Evolutionary conservation across 2,888 invertebrate species (phyloP).

Genomic region (Rugalucina vietnamica): DNA sequence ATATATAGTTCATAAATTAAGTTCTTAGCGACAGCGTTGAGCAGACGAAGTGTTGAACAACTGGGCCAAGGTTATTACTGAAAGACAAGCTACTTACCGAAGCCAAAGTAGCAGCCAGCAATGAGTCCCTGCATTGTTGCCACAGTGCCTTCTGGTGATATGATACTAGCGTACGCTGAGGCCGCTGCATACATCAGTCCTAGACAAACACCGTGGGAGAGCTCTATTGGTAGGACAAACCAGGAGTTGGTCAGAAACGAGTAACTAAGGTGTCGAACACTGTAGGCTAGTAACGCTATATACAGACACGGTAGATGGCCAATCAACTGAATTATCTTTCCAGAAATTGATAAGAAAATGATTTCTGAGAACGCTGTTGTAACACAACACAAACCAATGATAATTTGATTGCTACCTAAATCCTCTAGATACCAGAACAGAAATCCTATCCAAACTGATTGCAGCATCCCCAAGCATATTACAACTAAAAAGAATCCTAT

Average conservation of each 20-base stretch:
- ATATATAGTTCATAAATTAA: too few relatives aligned
- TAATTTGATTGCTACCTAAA: slow-evolving; percentile 69
- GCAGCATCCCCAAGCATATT: slow-evolving; percentile 92
- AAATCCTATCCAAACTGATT: slow-evolving; percentile 95
- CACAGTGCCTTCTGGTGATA: slow-evolving; percentile 92
- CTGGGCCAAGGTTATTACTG: too few relatives aligned
- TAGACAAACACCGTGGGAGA: slow-evolving; percentile 94
- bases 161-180: slow-evolving; percentile 92
- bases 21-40: too few relatives aligned
- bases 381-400: slow-evolving; percentile 77
- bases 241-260: slow-evolving; percentile 92
- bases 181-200: slow-evolving; percentile 97
- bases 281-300: slow-evolving; percentile 91
- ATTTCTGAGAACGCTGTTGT: slow-evolving; percentile 76
- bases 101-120: slow-evolving; percentile 95
- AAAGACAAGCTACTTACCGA: slow-evolving; percentile 89
- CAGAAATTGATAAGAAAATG: slow-evolving; percentile 89
- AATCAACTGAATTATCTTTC: slow-evolving; percentile 91
- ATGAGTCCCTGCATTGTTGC: slow-evolving; percentile 94
- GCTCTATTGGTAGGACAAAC: slow-evolving; percentile 93
- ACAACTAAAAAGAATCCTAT: slow-evolving; percentile 92
- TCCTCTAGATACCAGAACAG: slow-evolving; percentile 91
- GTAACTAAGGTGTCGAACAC: slow-evolving; percentile 92
- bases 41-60: too few relatives aligned
- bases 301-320: slow-evolving; percentile 92